Base-by-base conservation (phyloP, 2,797 vertebrate genomes). In the Apogon hyalosoma region DNA sequence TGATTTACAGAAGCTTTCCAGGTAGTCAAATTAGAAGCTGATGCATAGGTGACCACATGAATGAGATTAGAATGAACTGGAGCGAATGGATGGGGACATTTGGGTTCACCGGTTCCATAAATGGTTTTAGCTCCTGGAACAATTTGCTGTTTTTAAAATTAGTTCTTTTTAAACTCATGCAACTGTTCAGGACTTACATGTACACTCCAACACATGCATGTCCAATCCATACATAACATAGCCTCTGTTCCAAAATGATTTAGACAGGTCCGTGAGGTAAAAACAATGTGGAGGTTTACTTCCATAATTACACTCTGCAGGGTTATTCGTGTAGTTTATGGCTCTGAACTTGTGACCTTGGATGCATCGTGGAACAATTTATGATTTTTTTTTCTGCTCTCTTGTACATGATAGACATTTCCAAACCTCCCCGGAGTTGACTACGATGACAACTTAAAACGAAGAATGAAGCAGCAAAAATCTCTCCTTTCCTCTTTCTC, bases 261-360 rank as follows among this genome's bases (percentile, higher is more conserved):
- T 48, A 55, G 52, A 79, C 51, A 52, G 56, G 63, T 71, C 79
- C 14, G 58, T 55, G 77, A 68, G 74, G 75, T 82, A 69, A 60
- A 72, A 76, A 36, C 24, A 7, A 78, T 24, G 74, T 33, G 49
- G 69, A 83, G 64, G 57, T 83, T 75, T 73, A 60, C 63, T 61
- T 84, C 77, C 59, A 78, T 77, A 79, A 85, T 85, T 77, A 74
- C 48, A 45, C 65, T 79, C 68, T 65, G 55, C 66, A 48, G 61
- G 55, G 69, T 74, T 82, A 84, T 79, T 80, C 53, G 4, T 86
- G 68, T 72, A 63, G 70, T 87, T 89, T 75, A 84, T 77, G 61
- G 56, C 24, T 62, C 46, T 87, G 84, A 91, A 90, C 85, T 87
- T 73, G 47, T 87, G 87, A 91, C 90, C 85, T 75, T 52, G 58